phyloP scores from a whole-genome alignment of 2,888 invertebrate genomes.

The Eremobia ochroleuca region DNA sequence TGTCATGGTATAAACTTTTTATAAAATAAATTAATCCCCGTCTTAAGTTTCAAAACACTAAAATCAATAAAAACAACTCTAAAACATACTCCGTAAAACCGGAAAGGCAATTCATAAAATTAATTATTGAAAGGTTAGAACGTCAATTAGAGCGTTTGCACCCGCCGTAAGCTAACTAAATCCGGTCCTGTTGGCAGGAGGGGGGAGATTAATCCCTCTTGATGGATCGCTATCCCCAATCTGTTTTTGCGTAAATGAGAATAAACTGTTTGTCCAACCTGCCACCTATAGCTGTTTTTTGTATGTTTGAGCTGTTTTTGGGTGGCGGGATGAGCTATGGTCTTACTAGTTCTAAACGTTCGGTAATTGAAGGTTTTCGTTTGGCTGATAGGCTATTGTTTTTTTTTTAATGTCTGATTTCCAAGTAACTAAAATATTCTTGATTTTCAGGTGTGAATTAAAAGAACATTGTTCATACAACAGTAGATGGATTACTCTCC shows the following conservation, averaged over 20 bases:
- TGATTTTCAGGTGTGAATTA: not conserved
- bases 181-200: slow-evolving; percentile 65
- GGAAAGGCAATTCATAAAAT: slow-evolving; percentile 56
- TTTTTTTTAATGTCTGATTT: not conserved
- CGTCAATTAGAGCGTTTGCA: slow-evolving; percentile 66
- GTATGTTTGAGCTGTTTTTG: slow-evolving; percentile 55
- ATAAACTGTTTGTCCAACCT: slow-evolving; percentile 75
- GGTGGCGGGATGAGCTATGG: not conserved
- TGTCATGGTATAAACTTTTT: not conserved
- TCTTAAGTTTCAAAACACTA: not conserved
- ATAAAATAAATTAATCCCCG: not conserved
- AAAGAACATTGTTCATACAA: not conserved
- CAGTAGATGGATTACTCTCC: not conserved
- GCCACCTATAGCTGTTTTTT: slow-evolving; percentile 67
- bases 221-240: slow-evolving; percentile 81
- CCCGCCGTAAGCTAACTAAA: slow-evolving; percentile 63
- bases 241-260: slow-evolving; percentile 82
- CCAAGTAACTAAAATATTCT: not conserved
- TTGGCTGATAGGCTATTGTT: not conserved
- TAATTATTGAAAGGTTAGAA: slow-evolving; percentile 61
- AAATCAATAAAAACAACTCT: not conserved
- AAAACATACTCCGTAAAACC: not conserved
- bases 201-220: slow-evolving; percentile 77
- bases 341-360: not conserved
- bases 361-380: not conserved